Evolutionary conservation across 2,113 vertebrate species (phyloP), one percentile per base, ranked within the genome.

Genomic region (Clinocottus analis): DNA sequence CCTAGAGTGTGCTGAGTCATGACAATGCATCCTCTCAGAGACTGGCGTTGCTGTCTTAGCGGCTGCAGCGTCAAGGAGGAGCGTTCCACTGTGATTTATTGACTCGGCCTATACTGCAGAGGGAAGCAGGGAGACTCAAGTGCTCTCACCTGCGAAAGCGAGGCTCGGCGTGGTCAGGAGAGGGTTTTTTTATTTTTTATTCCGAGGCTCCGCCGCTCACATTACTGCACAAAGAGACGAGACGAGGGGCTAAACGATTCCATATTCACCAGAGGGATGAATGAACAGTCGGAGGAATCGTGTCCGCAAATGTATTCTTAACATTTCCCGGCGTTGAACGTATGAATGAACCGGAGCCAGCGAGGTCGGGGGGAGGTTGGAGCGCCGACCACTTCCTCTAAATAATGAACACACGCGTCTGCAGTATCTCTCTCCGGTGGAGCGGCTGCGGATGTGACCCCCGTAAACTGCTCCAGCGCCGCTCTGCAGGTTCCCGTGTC

Each of bases 211-310:
- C 72, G 49, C 93, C 77, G 65, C 87, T 91, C 89, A 83, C 90
- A 86, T 92, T 90, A 82, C 87, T 82, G 85, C 82, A 80, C 87
- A 86, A 83, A 85, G 90, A 88, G 79, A 84, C 88, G 86, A 70
- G 87, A 88, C 4, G 29, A 31, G 29, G 83, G 86, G 91, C 85
- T 90, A 88, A 89, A 76, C 72, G 82, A 90, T 90, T 91, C 88
- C 91, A 89, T 93, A 90, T 91, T 93, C 85, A 89, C 82, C n/a
- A n/a, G 85, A 92, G 86, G 81, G 79, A 86, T 92, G 93, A 94
- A 92, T 94, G 90, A 91, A 88, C 74, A 80, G 86, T 86, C 74
- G 63, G 70, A 77, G 75, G 67, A 83, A 87, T 77, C 72, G 47
- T 84, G 85, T 88, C 89, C 87, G 86, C 84, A 92, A 93, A 93